Percentiles rank a stretch among this genome's conserved stretches.
phyloP scores from a whole-genome alignment of 2,888 invertebrate genomes.

The Drosophila crucigera region DNA sequence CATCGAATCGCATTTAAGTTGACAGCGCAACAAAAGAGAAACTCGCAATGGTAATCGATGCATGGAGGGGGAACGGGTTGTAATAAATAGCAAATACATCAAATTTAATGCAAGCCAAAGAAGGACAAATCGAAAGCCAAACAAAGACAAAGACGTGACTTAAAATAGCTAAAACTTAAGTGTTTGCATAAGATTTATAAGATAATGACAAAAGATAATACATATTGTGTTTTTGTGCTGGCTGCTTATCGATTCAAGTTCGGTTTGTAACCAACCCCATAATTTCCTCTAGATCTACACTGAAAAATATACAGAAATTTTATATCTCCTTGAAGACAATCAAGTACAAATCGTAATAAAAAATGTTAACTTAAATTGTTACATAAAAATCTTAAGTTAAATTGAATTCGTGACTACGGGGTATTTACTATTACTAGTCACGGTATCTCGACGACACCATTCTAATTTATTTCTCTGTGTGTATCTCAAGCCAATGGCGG shows the following conservation, averaged over 20 bases:
- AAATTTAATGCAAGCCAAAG: slow-evolving; percentile 50
- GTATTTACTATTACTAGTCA: neutral
- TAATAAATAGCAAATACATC: slow-evolving; percentile 54
- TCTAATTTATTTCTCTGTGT: neutral
- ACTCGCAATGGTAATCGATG: neutral
- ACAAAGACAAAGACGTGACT: slow-evolving; percentile 13
- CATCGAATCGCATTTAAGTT: slow-evolving; percentile 42
- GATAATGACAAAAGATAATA: neutral
- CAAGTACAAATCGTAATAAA: neutral
- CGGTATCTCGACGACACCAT: neutral
- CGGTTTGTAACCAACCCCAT: slow-evolving; percentile 2
- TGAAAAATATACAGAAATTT: neutral
- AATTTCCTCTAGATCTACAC: neutral
- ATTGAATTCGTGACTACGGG: no score
- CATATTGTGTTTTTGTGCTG: neutral
- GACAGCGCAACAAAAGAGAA: slow-evolving; percentile 13
- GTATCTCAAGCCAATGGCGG: slow-evolving; percentile 15
- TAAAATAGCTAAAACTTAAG: slow-evolving; percentile 19
- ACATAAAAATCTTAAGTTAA: neutral
- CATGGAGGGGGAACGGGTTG: neutral
- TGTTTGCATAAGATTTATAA: slow-evolving; percentile 13
- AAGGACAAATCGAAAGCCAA: slow-evolving; percentile 36
- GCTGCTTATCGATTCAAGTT: slow-evolving; percentile 12
- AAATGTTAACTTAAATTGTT: neutral
- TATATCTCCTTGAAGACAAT: neutral